These are phyloP conservation scores for Typhlichthys eigenmanni DNA, from an alignment of 2,797 vertebrate species.

Conservation along the genomic window DNA sequence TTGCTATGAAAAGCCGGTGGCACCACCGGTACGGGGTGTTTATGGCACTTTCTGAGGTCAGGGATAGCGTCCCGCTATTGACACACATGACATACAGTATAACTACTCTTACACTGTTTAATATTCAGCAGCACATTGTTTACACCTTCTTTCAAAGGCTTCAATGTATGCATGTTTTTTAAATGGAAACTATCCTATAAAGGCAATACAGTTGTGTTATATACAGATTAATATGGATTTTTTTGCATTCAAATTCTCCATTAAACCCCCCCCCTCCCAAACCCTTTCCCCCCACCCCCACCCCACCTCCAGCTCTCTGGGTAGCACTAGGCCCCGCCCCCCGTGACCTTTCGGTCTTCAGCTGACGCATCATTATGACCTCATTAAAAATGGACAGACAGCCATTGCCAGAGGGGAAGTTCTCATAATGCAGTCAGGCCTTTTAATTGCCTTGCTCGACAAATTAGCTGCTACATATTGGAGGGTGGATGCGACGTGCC, in stretches of 20 bases:
- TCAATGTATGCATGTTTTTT: too few species aligned
- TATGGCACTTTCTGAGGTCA: too few species aligned
- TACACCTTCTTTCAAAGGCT: too few species aligned
- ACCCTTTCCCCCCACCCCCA: not conserved
- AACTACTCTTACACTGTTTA: too few species aligned
- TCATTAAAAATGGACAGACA: constrained; percentile 79
- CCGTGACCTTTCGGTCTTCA: constrained; percentile 71
- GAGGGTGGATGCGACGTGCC: constrained; percentile 55
- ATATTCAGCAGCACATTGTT: too few species aligned
- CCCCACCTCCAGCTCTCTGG: constrained; percentile 7
- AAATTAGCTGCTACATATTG: constrained; percentile 80
- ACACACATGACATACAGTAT: too few species aligned
- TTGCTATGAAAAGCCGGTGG: not conserved
- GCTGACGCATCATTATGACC: constrained; percentile 81
- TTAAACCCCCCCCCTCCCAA: constrained; percentile 27
- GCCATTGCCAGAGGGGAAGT: constrained; percentile 75
- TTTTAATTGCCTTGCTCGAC: constrained; percentile 79
- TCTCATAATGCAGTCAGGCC: constrained; percentile 71
- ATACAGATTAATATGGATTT: not conserved
- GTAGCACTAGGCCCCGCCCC: constrained; percentile 51
- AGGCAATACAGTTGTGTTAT: too few species aligned
- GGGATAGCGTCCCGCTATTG: too few species aligned
- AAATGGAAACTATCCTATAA: too few species aligned
- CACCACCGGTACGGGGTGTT: too few species aligned
- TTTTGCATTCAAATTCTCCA: not conserved